These are phyloP conservation scores for Zosterops lateralis DNA, from an alignment of 2,113 vertebrate genomes.

Conservation along the genomic window DNA sequence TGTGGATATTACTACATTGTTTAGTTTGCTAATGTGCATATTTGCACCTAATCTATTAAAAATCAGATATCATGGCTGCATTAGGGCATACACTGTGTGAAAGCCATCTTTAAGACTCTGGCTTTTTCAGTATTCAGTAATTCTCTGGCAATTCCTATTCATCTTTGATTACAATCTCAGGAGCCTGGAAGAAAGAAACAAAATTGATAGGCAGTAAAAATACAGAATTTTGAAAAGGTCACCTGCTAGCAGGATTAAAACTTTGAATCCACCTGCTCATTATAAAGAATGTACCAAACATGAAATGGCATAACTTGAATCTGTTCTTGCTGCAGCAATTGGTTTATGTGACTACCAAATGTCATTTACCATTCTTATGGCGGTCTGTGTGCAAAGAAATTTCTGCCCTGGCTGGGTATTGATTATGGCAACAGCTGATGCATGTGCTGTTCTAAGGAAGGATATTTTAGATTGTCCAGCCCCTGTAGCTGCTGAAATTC, in stretches of 20 bases:
- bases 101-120: not conserved
- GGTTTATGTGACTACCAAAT: slow-evolving; percentile 22
- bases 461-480: not conserved
- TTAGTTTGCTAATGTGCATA: slow-evolving; percentile 57
- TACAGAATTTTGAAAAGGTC: slow-evolving; percentile 74
- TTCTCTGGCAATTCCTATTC: slow-evolving; percentile 57
- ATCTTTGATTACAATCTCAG: slow-evolving; percentile 65
- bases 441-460: not conserved
- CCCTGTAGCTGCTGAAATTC: not conserved
- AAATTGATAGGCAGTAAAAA: slow-evolving; percentile 70
- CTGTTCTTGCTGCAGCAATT: not conserved
- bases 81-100: not conserved
- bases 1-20: slow-evolving; percentile 23
- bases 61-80: not conserved
- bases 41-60: slow-evolving; percentile 48
- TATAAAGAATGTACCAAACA: slow-evolving; percentile 50
- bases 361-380: not conserved
- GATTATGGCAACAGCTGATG: not conserved
- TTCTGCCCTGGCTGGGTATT: not conserved
- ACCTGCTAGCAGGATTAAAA: slow-evolving; percentile 55
- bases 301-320: slow-evolving; percentile 26
- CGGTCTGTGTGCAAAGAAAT: not conserved
- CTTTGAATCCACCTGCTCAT: slow-evolving; percentile 54
- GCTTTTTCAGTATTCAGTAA: slow-evolving; percentile 55
- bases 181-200: slow-evolving; percentile 64